Conservation (phyloP, 1,140 invertebrate species). For the Aphaenogaster rudis region DNA sequence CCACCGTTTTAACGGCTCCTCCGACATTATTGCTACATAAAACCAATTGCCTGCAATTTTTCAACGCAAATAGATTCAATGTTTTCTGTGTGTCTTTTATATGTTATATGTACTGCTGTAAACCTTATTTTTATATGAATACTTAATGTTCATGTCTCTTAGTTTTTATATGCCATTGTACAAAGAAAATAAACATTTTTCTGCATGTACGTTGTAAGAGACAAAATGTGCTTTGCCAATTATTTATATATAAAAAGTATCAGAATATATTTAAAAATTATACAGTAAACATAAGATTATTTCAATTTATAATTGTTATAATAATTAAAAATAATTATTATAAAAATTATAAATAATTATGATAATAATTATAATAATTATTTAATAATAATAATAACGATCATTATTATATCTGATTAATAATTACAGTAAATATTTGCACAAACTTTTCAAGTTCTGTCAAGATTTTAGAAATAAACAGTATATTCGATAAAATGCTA, state of each 20-base stretch:
- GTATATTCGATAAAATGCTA: background rate
- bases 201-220: background rate
- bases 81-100: background rate
- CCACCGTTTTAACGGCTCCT: conserved; percentile 58
- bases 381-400: background rate
- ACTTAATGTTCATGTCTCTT: background rate
- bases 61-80: background rate
- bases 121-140: background rate
- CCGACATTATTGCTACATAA: background rate
- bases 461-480: background rate
- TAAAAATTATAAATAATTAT: too few species aligned
- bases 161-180: background rate
- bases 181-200: background rate
- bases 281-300: background rate
- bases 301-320: background rate
- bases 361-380: background rate
- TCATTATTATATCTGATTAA: background rate
- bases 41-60: background rate
- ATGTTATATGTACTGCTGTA: background rate
- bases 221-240: background rate
- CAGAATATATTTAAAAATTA: background rate
- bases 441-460: background rate
- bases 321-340: too few species aligned
- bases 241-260: background rate
- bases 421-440: background rate